Evolutionary conservation across 2,113 vertebrate genomes (phyloP), one percentile per base, ranked within the genome.

Genomic region (Anguilla japonica): DNA sequence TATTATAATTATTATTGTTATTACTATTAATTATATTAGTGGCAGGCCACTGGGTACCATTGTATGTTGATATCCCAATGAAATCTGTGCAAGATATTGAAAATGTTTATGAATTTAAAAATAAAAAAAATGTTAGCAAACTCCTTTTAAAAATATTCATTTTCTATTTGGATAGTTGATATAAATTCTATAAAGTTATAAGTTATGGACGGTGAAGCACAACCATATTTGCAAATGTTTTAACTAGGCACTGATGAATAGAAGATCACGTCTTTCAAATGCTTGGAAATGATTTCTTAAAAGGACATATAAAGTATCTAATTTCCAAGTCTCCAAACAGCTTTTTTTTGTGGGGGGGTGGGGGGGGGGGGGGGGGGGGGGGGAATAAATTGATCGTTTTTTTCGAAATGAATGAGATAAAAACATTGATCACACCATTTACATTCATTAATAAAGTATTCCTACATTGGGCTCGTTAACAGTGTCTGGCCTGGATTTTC

Each of bases 31-130:
- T 91, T 90, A 89, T 90, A 91, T 95, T 92, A 95, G 94, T 96
- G 95, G 95, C 95, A 93, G 95, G 95, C 95, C 95, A 95, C 95
- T 95, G 91, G 95, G 94, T 94, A 92, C 92, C 93, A 91, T 94
- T 90, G 91, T 93, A 94, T 92, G 92, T 94, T 88, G 91, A 93
- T 94, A 91, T 93, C 92, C 93, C 94, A 93, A 94, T 93, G 86
- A 93, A 90, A 84, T 93, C 91, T 95, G 92, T 93, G 90, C 91
- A 90, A 93, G 89, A 90, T 90, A 90, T 92, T 89, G 88, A 93
- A 90, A 91, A 91, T 91, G 91, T 93, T 92, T 92, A 91, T 92
- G 89, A 92, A 91, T 87, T 93, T 83, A 86, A 92, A 92, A 93
- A 91, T 87, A 91, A 89, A 83, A 88, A 86, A 89, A 83, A 13